Evolutionary conservation across 2,888 invertebrate species (phyloP), one percentile per base, ranked within the genome.

Genomic region (Trichogramma evanescens): DNA sequence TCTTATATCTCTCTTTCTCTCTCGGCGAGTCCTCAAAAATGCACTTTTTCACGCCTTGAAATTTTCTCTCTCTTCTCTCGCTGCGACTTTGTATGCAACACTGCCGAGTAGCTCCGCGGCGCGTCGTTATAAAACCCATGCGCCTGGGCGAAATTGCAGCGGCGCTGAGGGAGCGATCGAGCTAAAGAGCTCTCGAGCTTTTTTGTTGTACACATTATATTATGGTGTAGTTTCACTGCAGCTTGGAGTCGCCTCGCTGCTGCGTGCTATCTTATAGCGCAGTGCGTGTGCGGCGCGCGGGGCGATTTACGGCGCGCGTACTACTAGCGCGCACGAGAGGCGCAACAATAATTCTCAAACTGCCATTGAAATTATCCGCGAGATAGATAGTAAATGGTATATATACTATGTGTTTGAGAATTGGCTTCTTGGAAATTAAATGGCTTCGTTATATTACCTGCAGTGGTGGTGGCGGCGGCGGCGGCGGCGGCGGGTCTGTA

Each of bases 341-440:
- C 26, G 26, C 26, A 26, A 26, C 26, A 26, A 53, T 56, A 60
- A 60, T 60, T 60, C 53, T 44, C 26, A 49, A 56, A 13, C 50
- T 48, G 58, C 49, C 62, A 55, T 62, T 62, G 58, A 54, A 58
- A 62, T 62, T 58, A 62, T 55, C 62, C 26, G 26, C 26, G 26
- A 26, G 26, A 26, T 26, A 26, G 26, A 26, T 26, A 26, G 26
- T 26, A 26, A 26, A 26, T 26, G 26, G 26, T 26, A 26, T 26
- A 26, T 26, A 26, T 26, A 26, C 26, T 26, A 26, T 26, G 26
- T 26, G 26, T 26, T 26, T 26, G 26, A 26, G 26, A 26, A 60
- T 54, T 50, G 56, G 40, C 48, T 62, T 62, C 58, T 58, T 5
- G 53, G 56, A 59, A 62, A 62, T 62, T 59, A 59, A 62, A 56